These are phyloP conservation scores for Brachyalestes nurse DNA, from an alignment of 2,797 vertebrate species.

Conservation along the genomic window DNA sequence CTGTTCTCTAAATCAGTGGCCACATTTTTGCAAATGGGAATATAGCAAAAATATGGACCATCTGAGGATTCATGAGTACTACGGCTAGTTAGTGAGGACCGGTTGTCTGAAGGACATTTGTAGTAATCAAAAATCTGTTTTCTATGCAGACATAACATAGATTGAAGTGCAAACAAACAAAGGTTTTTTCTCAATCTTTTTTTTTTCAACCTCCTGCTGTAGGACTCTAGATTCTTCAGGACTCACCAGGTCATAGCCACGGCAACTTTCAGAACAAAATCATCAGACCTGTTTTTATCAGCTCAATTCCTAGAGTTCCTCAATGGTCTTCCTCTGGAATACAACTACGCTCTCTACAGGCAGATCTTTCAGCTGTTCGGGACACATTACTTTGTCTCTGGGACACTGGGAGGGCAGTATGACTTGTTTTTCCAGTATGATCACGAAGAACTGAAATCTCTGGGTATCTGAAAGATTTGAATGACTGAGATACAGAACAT, in stretches of 20 bases:
- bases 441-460: constrained; percentile 80
- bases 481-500: background rate
- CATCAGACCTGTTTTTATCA: constrained; percentile 82
- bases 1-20: too few relatives aligned
- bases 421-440: constrained; percentile 93
- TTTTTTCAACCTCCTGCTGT: constrained; percentile 6
- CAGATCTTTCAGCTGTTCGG: constrained; percentile 91
- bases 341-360: constrained; percentile 91
- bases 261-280: constrained; percentile 84
- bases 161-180: too few relatives aligned
- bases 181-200: background rate
- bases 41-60: too few relatives aligned
- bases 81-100: too few relatives aligned
- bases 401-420: constrained; percentile 89
- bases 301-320: constrained; percentile 86
- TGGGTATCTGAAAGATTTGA: constrained; percentile 74
- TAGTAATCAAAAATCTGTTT: too few relatives aligned
- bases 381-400: constrained; percentile 90
- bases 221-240: constrained; percentile 90
- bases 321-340: constrained; percentile 87
- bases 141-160: too few relatives aligned
- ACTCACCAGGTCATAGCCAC: constrained; percentile 87
- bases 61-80: too few relatives aligned
- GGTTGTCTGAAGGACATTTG: too few relatives aligned
- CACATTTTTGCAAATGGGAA: too few relatives aligned